These are phyloP conservation scores for Polia nebulosa DNA, from an alignment of 2,888 invertebrate genomes.

Conservation along the genomic window DNA sequence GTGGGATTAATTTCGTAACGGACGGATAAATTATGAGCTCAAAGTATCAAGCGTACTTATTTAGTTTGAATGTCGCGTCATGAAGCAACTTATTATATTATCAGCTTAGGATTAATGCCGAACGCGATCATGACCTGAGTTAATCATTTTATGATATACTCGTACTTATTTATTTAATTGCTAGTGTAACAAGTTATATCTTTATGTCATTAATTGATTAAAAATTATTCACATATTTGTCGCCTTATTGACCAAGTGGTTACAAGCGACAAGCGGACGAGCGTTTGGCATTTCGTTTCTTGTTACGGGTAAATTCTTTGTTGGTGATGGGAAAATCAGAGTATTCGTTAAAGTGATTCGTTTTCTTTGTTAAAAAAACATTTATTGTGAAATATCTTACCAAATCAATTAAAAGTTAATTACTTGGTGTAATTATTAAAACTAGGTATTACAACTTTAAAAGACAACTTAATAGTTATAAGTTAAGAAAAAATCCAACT, in stretches of 20 bases:
- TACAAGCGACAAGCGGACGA: conserved; percentile 3
- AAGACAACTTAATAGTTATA: not conserved
- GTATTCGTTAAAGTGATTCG: not conserved
- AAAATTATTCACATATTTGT: not conserved
- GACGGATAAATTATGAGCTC: conserved; percentile 69
- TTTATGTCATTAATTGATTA: not conserved
- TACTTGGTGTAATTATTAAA: not conserved
- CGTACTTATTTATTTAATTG: conserved; percentile 30
- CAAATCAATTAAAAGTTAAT: not conserved
- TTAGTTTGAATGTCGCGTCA: conserved; percentile 43
- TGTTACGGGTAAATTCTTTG: not conserved
- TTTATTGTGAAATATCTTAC: not conserved
- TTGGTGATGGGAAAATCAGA: not conserved
- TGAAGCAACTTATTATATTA: conserved; percentile 63
- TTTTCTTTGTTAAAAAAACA: not conserved
- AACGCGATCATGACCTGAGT: conserved; percentile 35
- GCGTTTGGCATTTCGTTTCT: not conserved
- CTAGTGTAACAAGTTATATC: conserved; percentile 4
- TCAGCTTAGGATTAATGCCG: conserved; percentile 46
- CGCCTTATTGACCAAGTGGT: not conserved
- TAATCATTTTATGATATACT: conserved; percentile 41
- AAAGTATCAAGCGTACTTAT: conserved; percentile 54
- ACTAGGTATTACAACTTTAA: not conserved
- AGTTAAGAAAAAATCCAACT: not conserved
- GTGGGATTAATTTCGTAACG: conserved; percentile 77